phyloP scores from a whole-genome alignment of 2,888 invertebrate genomes.

The Sminthurides aquaticus region DNA sequence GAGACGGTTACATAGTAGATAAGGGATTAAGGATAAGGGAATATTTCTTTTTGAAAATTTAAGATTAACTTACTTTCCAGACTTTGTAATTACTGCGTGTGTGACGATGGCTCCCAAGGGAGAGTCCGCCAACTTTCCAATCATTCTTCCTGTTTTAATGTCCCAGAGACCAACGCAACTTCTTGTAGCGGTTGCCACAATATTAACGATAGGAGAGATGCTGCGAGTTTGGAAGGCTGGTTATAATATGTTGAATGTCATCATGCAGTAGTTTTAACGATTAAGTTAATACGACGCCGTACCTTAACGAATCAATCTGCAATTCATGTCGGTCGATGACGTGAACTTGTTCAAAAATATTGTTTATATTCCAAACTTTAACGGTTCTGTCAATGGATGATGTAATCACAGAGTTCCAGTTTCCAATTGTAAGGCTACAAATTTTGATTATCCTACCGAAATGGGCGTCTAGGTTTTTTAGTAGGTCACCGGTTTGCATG shows the following conservation, averaged over 20 bases:
- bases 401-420: conserved; percentile 86
- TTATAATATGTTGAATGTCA: conserved; percentile 12
- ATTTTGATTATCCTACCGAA: conserved; percentile 92
- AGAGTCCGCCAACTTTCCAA: conserved; percentile 80
- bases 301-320: conserved; percentile 87
- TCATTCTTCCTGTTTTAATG: conserved; percentile 71
- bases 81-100: conserved; percentile 78
- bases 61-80: conserved; percentile 56
- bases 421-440: conserved; percentile 74
- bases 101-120: conserved; percentile 90
- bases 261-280: background rate
- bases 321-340: conserved; percentile 91
- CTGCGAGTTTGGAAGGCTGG: too few species aligned
- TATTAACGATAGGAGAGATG: conserved; percentile 65
- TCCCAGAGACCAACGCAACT: conserved; percentile 95
- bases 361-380: conserved; percentile 98
- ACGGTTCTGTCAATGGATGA: conserved; percentile 96
- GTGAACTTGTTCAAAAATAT: conserved; percentile 95
- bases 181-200: conserved; percentile 87
- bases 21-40: background rate
- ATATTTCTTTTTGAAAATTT: background rate
- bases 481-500: conserved; percentile 66
- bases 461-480: conserved; percentile 91
- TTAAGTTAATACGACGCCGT: too few species aligned
- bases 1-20: background rate